A percentile compares a stretch with the other conserved stretches of the same genome.
phyloP scores from a whole-genome alignment of 35 echinoderm and acorn worm species.

The Ptychodera flava region DNA sequence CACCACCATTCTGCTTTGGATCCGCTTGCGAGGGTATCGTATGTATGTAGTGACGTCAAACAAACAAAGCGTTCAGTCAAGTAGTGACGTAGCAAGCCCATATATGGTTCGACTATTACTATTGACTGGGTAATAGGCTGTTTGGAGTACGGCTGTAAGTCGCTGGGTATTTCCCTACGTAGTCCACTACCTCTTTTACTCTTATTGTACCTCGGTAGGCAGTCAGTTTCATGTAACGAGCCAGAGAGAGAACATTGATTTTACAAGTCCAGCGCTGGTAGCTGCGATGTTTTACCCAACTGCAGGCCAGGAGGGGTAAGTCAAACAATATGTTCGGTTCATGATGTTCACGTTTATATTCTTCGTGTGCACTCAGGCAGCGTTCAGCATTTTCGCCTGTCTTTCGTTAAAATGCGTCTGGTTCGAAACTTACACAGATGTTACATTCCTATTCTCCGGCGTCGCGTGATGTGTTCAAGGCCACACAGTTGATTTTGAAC shows the following conservation, averaged over 20 bases:
- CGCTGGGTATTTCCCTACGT: not conserved
- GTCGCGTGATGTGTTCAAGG: no score
- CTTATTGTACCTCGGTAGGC: not conserved
- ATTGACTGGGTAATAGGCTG: not conserved
- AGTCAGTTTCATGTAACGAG: not conserved
- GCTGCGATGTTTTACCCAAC: not conserved
- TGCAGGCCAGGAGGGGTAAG: not conserved
- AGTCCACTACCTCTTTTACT: not conserved
- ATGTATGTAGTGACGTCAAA: not conserved
- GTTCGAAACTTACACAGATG: no score
- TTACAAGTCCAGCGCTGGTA: not conserved
- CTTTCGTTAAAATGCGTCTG: no score
- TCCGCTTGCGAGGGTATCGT: not conserved
- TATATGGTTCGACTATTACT: not conserved
- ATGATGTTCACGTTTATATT: no score
- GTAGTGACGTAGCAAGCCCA: not conserved
- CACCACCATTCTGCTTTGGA: not conserved
- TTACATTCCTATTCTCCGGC: no score
- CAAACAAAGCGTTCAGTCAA: not conserved
- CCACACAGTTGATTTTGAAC: no score
- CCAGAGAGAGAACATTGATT: not conserved
- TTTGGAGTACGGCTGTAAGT: not conserved
- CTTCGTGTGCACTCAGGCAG: no score
- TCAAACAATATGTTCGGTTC: no score
- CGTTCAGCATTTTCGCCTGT: no score